Evolutionary conservation across 2,888 invertebrate species (phyloP), one percentile per base, ranked within the genome.

Genomic region (Aethes cnicana): DNA sequence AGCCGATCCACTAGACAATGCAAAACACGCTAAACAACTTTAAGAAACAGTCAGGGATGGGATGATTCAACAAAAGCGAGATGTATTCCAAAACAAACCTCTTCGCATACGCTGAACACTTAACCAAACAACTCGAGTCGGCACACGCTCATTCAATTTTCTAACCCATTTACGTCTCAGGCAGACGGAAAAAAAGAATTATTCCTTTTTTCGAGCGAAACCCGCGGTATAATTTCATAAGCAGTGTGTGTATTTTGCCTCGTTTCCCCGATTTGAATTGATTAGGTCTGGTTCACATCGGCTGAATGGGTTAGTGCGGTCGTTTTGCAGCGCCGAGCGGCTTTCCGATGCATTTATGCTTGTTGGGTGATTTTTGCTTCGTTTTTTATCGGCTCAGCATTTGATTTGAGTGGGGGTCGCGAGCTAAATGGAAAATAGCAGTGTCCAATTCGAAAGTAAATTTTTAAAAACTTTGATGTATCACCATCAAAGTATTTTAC

Each of bases 151-250:
- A 88, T 84, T 87, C 86, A 87, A 88, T 89, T 89, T 89, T 88
- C 88, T 88, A 89, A 89, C 88, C 88, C 88, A 89, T 88, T 89
- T 89, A 84, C 85, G 80, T 78, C 81, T 79, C 85, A 86, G 87
- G 85, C 85, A 79, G 66, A 79, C 77, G 76, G 57, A 39, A 48
- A 46, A 36, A 69, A 69, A 63, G 61, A 72, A 64, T 79, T 77
- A 80, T 76, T 74, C 70, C 64, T 72, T 74, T 77, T 62, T 57
- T 63, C 61, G 68, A 72, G 77, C 76, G 81, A 80, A 77, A 84
- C 83, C 77, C 77, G 74, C 82, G 78, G 77, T 83, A 82, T 87
- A 87, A 88, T 85, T 88, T 81, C 83, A 87, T 88, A 88, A 88
- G 86, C 84, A 82, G 79, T 72, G 77, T 84, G 72, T 80, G 81